Conservation (phyloP, 2,888 invertebrate species). For the Magallana nippona region DNA sequence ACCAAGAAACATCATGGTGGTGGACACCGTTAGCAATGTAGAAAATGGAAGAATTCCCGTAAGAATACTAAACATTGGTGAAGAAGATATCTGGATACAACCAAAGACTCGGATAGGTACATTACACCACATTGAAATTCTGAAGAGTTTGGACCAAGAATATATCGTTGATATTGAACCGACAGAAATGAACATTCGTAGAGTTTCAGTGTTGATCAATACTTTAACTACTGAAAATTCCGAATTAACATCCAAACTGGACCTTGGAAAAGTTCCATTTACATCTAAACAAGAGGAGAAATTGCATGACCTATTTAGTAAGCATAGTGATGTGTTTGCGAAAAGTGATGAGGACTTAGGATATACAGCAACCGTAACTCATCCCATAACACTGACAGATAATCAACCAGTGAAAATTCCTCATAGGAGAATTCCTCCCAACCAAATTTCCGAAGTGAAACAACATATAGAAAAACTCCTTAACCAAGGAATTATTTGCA, state of each 20-base stretch:
- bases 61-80: conserved; percentile 34
- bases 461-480: conserved; percentile 50
- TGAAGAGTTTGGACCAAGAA: conserved; percentile 19
- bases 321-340: conserved; percentile 33
- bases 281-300: no score
- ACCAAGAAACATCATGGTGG: conserved; percentile 36
- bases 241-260: no score
- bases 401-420: conserved; percentile 39
- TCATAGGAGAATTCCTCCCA: conserved; percentile 51
- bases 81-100: conserved; percentile 43
- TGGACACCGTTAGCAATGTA: conserved; percentile 41
- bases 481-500: conserved; percentile 51
- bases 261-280: no score
- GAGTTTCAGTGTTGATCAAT: not conserved
- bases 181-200: not conserved
- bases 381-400: conserved; percentile 38
- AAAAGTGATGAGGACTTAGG: conserved; percentile 46
- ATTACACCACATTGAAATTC: conserved; percentile 27
- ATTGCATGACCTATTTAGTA: no score
- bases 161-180: conserved; percentile 24
- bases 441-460: conserved; percentile 50
- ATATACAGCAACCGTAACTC: conserved; percentile 46
- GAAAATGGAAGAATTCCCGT: conserved; percentile 34
- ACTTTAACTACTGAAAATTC: not conserved
- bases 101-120: conserved; percentile 45